Base-by-base conservation (phyloP, 2,888 invertebrate genomes). In the Agapetus fuscipes region DNA sequence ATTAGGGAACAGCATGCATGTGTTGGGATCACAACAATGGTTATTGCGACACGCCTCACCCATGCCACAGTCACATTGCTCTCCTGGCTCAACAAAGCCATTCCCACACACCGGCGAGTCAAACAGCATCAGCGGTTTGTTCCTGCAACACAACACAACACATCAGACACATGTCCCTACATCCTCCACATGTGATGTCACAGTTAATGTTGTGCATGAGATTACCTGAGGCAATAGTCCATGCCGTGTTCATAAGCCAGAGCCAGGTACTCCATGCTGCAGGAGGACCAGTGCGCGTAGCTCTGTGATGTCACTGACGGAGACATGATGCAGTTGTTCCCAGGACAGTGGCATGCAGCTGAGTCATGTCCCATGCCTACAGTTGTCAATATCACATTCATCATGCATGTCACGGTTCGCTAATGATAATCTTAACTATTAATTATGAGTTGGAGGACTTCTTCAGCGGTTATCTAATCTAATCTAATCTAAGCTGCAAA, bases 311-410 rank as follows among this genome's bases (percentile, higher is more conserved):
- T 90, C 52, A 91, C 91, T 3, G 91, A 88, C 1, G 95, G 85
- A 2, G 93, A 87, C 98, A 98, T 98, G 48, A 98, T 95, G 56
- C 97, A 97, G 50, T 87, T 82, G 35, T 86, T 83, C 39, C 83
- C 84, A 0, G 83, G 82, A 57, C 97, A 97, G 30, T 77, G 70
- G 60, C 96, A 97, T 30, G 82, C 81, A 29, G 78, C 76, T 1
- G 82, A 80, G 55, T 97, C 96, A 63, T 98, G 98, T 53, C 95
- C 94, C 94, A 98, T 94, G 37, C 76, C 62, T 62, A 37, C 5
- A 37, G n/a, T n/a, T n/a, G n/a, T n/a, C n/a, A n/a, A n/a, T n/a
- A n/a, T n/a, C n/a, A n/a, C n/a, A n/a, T n/a, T n/a, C n/a, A n/a
- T n/a, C n/a, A n/a, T n/a, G n/a, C n/a, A n/a, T n/a, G n/a, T n/a